Percentiles rank a stretch among this genome's conserved stretches.
Conservation (phyloP, 2,888 invertebrate genomes). For the Podotricha telesiphe region DNA sequence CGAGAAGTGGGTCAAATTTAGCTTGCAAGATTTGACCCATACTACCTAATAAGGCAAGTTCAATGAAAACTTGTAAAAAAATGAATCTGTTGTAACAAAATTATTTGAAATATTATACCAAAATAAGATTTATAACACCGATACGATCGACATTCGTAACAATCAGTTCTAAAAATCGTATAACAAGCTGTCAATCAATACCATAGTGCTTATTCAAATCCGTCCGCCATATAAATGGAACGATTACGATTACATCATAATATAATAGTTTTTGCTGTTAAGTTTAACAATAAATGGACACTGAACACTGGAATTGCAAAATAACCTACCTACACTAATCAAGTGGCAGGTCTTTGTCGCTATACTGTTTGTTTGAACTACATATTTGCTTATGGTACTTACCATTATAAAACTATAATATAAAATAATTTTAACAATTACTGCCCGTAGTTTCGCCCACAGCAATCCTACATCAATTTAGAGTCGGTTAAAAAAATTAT, state of each 20-base stretch:
- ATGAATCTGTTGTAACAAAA: neutral
- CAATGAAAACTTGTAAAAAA: no score
- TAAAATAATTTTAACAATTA: constrained; percentile 4
- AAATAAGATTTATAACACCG: neutral
- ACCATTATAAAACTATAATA: constrained; percentile 1
- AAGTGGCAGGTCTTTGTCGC: constrained; percentile 39
- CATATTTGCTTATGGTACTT: neutral
- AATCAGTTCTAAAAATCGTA: neutral
- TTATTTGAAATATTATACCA: neutral
- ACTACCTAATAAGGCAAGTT: no score
- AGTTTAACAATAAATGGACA: constrained; percentile 52
- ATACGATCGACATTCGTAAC: constrained; percentile 14
- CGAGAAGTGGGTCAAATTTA: no score
- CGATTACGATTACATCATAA: constrained; percentile 39
- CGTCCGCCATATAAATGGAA: constrained; percentile 32
- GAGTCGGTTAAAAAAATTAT: neutral
- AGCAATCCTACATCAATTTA: neutral
- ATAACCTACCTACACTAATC: constrained; percentile 57
- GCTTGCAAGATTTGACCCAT: no score
- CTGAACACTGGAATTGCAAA: constrained; percentile 53
- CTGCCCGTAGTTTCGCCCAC: neutral
- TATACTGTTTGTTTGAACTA: constrained; percentile 28
- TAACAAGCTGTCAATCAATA: constrained; percentile 33
- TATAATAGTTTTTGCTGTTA: constrained; percentile 37
- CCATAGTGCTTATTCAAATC: constrained; percentile 34